Evolutionary conservation across 2,113 vertebrate genomes (phyloP), one percentile per base, ranked within the genome.

Genomic region (Crypturellus undulatus): DNA sequence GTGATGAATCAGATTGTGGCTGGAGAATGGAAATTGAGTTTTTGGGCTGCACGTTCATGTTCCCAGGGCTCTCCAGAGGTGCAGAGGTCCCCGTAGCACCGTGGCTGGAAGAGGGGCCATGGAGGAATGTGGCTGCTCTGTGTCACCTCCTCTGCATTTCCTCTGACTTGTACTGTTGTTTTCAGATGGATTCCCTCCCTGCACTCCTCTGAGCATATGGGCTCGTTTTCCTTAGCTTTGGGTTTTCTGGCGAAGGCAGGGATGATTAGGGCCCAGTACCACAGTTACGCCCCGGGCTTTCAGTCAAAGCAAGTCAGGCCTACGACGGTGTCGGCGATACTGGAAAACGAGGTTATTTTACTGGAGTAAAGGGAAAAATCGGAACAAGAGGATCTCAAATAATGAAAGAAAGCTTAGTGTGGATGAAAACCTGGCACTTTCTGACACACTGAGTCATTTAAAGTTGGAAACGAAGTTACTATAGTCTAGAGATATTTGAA

Each of bases 361-460:
- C 87, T 91, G 26, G 40, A 9, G 28, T 51, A 85, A 79, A 92
- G 68, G 75, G 81, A 93, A 94, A 94, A 87, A 60, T 22, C 77
- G 71, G 87, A 94, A 73, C 40, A 85, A 83, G 81, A 82, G 56
- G 16, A 68, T 92, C 87, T 92, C 75, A 79, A 83, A 83, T 83
- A 73, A 62, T 88, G 54, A 93, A 84, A 70, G 49, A 70, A 87
- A 77, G 63, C 70, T 95, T 89, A 89, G 59, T 68, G 82, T 87
- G 79, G 54, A 34, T 54, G 56, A 92, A 96, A 85, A 91, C 79
- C 93, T 85, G 84, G n/a, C 92, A 87, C 59, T 91, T 95, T 94
- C 87, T 65, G 68, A 40, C 68, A n/a, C 59, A 81, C 47, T 81
- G 92, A 94, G 69, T 95, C 86, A 45, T 76, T 79, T 54, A 52